Evolutionary conservation across 2,797 vertebrate genomes (phyloP).

Genomic region (Melanotaenia boesemani): DNA sequence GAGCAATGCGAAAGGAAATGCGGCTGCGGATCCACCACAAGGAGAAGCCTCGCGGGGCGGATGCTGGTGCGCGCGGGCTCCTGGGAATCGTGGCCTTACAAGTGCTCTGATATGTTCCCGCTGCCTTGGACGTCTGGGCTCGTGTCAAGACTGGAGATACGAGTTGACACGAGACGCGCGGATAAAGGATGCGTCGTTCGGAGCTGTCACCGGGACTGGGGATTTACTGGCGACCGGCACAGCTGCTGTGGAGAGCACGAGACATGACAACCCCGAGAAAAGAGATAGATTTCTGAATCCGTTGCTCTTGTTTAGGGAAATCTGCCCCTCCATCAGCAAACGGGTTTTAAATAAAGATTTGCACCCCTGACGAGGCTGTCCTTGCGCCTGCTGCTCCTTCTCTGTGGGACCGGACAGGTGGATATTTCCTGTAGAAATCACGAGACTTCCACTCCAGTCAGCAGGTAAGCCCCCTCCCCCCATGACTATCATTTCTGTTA

Average conservation of each 20-base stretch:
- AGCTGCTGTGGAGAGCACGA: slow-evolving; percentile 65
- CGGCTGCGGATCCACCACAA: slow-evolving; percentile 24
- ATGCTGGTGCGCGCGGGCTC: slow-evolving; percentile 46
- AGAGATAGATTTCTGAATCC: slow-evolving; percentile 50
- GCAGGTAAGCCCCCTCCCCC: too few species aligned
- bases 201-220: slow-evolving; percentile 18
- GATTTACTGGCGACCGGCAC: too few species aligned
- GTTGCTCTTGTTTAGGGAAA: too few species aligned
- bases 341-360: too few species aligned
- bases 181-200: not conserved
- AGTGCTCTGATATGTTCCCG: not conserved
- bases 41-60: slow-evolving; percentile 60
- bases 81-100: not conserved
- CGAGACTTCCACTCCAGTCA: too few species aligned
- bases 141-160: not conserved
- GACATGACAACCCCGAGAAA: slow-evolving; percentile 81
- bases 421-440: too few species aligned
- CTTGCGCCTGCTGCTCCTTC: too few species aligned
- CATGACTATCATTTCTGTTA: too few species aligned
- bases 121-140: not conserved
- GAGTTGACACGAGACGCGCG: not conserved
- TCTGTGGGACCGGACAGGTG: too few species aligned
- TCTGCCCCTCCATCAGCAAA: too few species aligned
- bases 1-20: too few species aligned
- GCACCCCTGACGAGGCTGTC: too few species aligned